phyloP scores from a whole-genome alignment of 2,888 invertebrate species.

The Mycogona germanica region DNA sequence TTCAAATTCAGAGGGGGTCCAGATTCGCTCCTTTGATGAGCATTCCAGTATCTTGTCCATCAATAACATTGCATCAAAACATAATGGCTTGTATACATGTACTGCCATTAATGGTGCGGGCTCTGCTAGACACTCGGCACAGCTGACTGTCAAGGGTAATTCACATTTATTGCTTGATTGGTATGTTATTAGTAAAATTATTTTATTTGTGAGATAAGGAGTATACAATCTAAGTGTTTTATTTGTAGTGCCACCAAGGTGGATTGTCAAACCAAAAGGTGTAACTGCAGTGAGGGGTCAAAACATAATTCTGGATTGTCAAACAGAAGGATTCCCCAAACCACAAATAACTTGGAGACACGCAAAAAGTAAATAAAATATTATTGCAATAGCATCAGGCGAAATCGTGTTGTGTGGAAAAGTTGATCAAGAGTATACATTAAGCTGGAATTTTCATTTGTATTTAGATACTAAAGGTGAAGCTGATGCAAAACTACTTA shows the following conservation, averaged over 20 bases:
- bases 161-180: background rate
- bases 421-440: too few relatives aligned
- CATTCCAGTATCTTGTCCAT: constrained; percentile 33
- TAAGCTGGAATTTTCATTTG: background rate
- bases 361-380: constrained; percentile 1
- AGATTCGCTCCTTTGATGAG: constrained; percentile 28
- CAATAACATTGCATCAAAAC: constrained; percentile 29
- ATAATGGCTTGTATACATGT: constrained; percentile 35
- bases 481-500: background rate
- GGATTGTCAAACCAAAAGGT: constrained; percentile 16
- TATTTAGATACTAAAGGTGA: background rate
- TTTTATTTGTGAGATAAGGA: background rate
- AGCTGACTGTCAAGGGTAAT: constrained; percentile 21
- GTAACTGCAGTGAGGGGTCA: constrained; percentile 14
- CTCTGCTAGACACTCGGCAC: constrained; percentile 21
- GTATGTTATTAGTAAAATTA: background rate
- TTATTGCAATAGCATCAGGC: background rate
- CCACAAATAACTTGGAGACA: constrained; percentile 18
- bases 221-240: constrained; percentile 3
- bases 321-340: constrained; percentile 20
- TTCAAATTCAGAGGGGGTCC: constrained; percentile 23
- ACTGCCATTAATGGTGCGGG: constrained; percentile 21
- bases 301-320: constrained; percentile 17
- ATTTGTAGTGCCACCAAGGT: constrained; percentile 20
- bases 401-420: too few relatives aligned